These are phyloP conservation scores for Sinella curviseta DNA, from an alignment of 1,140 invertebrate species.

Conservation along the genomic window DNA sequence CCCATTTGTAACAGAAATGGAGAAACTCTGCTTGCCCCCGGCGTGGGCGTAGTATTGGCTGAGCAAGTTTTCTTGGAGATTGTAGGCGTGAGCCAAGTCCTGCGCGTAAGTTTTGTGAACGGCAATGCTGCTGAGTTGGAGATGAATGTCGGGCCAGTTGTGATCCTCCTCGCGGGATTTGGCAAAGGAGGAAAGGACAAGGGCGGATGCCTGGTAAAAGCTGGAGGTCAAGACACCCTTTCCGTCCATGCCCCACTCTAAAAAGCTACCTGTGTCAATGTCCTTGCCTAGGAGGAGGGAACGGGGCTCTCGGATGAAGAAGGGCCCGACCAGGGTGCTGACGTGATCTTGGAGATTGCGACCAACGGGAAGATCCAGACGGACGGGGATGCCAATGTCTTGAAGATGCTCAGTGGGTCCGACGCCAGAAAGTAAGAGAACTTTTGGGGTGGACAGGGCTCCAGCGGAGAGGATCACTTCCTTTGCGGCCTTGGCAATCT, in stretches of 20 bases:
- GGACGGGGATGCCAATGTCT: slow-evolving; percentile 47
- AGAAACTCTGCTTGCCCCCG: slow-evolving; percentile 35
- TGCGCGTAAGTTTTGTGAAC: slow-evolving; percentile 21
- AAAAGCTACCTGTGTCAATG: background rate
- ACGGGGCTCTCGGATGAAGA: slow-evolving; percentile 18
- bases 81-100: slow-evolving; percentile 31
- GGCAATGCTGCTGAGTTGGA: slow-evolving; percentile 4
- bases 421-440: slow-evolving; percentile 74
- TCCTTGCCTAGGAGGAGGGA: slow-evolving; percentile 25
- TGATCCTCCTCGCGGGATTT: slow-evolving; percentile 26
- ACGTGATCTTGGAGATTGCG: slow-evolving; percentile 68
- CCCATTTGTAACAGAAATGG: slow-evolving; percentile 11
- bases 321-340: slow-evolving; percentile 40
- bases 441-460: slow-evolving; percentile 68
- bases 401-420: slow-evolving; percentile 65
- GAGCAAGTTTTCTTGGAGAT: slow-evolving; percentile 28
- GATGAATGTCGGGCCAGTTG: slow-evolving; percentile 34
- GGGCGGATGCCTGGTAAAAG: slow-evolving; percentile 14
- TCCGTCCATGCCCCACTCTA: slow-evolving; percentile 11
- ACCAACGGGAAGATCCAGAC: slow-evolving; percentile 59
- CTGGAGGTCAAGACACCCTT: background rate
- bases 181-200: slow-evolving; percentile 25
- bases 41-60: slow-evolving; percentile 32
- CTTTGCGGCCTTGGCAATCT: slow-evolving; percentile 53
- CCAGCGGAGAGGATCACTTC: slow-evolving; percentile 75